Evolutionary conservation across 2,113 vertebrate genomes (phyloP).

Genomic region (Grantiella picta): DNA sequence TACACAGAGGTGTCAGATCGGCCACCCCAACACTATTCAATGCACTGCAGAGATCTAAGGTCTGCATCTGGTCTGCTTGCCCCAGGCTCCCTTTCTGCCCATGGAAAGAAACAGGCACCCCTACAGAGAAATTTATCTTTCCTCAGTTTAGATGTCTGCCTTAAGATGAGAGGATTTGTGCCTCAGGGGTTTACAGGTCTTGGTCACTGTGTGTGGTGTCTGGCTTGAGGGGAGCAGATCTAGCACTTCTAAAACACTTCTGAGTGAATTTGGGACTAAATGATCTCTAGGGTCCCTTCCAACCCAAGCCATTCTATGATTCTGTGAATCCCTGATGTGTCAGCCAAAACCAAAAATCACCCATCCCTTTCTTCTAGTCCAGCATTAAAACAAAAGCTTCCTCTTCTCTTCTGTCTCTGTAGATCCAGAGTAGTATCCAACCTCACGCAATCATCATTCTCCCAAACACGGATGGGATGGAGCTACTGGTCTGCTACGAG

Average conservation of each 20-base stretch:
- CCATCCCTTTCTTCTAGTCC: neutral
- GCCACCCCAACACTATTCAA: neutral
- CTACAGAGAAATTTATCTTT: neutral
- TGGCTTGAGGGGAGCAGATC: neutral
- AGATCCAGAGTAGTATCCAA: slow-evolving; percentile 96
- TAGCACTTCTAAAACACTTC: neutral
- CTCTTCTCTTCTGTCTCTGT: neutral
- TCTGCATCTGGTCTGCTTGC: neutral
- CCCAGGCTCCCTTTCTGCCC: neutral
- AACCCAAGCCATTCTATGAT: neutral
- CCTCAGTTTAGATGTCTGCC: neutral
- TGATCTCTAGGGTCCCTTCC: neutral
- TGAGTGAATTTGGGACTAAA: neutral
- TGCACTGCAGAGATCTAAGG: neutral
- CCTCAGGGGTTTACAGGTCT: neutral
- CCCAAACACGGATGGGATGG: slow-evolving; percentile 96
- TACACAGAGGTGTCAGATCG: neutral
- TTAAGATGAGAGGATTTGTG: neutral
- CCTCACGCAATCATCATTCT: slow-evolving; percentile 98
- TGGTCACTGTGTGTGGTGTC: neutral
- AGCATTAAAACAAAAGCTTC: neutral
- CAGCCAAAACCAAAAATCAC: neutral
- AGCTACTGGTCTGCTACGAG: slow-evolving; percentile 98
- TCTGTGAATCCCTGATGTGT: neutral
- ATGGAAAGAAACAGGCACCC: neutral